Base-by-base conservation (phyloP, 2,888 invertebrate species). In the Cylindroiulus punctatus region DNA sequence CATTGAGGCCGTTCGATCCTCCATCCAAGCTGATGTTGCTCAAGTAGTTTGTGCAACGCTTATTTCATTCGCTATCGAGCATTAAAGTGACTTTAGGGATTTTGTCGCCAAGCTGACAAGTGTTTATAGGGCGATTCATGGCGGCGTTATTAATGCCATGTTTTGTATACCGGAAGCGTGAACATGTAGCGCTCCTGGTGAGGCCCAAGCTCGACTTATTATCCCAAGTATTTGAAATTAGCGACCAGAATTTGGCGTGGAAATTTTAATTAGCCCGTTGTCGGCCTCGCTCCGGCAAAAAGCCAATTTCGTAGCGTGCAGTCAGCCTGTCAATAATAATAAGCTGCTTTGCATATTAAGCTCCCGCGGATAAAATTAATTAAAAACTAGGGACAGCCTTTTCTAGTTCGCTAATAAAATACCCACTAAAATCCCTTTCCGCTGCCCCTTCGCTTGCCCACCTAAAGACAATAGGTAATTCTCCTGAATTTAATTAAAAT, bases 321-420 rank as follows among this genome's bases (percentile, higher is more conserved):
- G 65, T 26, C 26, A 65, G 22, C 65, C 65, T 65, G 65, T 65
- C 65, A 65, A 65, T 65, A 65, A 65, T 65, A 36, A 57, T 65
- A 65, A 65, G 65, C 65, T 65, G 65, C 65, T 65, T 65, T 65
- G 65, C 65, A 65, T 65, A 65, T 65, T 65, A 65, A 65, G 65
- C 65, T 65, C 65, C 65, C 22, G 65, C 65, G 65, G 65, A 65
- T 65, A 65, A 65, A 65, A 65, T 65, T 65, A 65, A 65, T 65
- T 65, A 65, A 65, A 65, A 65, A 65, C 65, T 65, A 10, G 65
- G 65, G 65, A 22, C 22, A 22, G n/a, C 22, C 65, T 22, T 65
- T 65, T 65, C n/a, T 65, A 22, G 65, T 65, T 22, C 8, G 65
- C 65, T 65, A 65, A 65, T 65, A 65, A 65, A 65, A 65, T 22